These are phyloP conservation scores for Serilophus lunatus DNA, from an alignment of 2,113 vertebrate species.

Conservation along the genomic window DNA sequence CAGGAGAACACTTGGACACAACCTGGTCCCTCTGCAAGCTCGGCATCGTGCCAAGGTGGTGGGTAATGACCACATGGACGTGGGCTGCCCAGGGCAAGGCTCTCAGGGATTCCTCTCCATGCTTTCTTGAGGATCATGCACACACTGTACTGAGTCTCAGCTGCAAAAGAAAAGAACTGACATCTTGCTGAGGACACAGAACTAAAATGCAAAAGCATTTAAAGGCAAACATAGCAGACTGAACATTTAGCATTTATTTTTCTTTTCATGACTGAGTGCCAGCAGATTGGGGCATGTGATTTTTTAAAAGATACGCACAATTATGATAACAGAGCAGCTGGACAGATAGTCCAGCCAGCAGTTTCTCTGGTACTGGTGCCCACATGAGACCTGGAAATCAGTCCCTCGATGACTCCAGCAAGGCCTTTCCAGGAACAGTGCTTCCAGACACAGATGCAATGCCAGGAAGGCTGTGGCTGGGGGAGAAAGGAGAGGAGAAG, in stretches of 20 bases:
- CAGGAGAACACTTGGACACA: rapidly evolving
- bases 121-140: background rate
- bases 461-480: background rate
- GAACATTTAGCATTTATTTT: background rate
- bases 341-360: background rate
- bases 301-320: background rate
- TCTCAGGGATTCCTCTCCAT: background rate
- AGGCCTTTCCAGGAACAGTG: conserved; percentile 10
- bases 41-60: rapidly evolving
- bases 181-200: background rate
- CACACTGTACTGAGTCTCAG: background rate
- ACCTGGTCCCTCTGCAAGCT: background rate
- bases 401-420: background rate
- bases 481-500: background rate
- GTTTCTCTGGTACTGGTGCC: background rate
- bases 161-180: background rate
- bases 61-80: background rate
- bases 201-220: background rate
- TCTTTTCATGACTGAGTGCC: background rate
- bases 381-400: background rate
- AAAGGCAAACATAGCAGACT: background rate
- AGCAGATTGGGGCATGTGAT: background rate
- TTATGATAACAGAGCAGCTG: background rate
- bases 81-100: background rate
- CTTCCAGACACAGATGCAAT: background rate